Evolutionary conservation across 1,140 invertebrate genomes (phyloP).

Genomic region (Ceratosolen fusciceps): DNA sequence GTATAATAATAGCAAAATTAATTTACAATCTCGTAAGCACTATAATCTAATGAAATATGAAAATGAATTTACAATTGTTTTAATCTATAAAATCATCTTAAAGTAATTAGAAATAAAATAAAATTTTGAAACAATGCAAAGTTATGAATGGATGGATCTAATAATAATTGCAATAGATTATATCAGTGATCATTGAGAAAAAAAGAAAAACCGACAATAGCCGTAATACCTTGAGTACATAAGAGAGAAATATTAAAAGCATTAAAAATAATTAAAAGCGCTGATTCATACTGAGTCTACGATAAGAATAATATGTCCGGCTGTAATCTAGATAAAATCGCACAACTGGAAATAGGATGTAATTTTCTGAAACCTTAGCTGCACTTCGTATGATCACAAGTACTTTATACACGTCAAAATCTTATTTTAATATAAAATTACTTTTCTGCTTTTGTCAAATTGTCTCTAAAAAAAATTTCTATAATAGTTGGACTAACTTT

Average conservation of each 20-base stretch:
- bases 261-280: conserved; percentile 43
- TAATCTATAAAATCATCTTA: neutral
- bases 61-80: neutral
- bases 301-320: conserved; percentile 24
- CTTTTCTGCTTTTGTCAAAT: neutral
- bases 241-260: conserved; percentile 1
- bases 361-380: conserved; percentile 40
- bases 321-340: conserved; percentile 30
- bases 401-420: conserved; percentile 34
- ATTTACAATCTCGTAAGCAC: neutral
- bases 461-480: neutral
- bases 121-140: neutral
- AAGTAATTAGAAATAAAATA: neutral
- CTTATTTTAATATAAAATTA: conserved; percentile 28
- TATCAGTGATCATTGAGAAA: neutral
- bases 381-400: conserved; percentile 23
- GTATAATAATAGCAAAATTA: neutral
- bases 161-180: neutral
- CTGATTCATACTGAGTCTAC: conserved; percentile 28
- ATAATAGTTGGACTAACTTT: neutral
- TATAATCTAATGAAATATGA: neutral
- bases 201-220: neutral
- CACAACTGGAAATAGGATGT: conserved; percentile 40
- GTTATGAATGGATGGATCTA: neutral
- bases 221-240: conserved; percentile 16